Evolutionary conservation across 2,888 invertebrate species (phyloP), one percentile per base, ranked within the genome.

Genomic region (Heliconius charithonia): DNA sequence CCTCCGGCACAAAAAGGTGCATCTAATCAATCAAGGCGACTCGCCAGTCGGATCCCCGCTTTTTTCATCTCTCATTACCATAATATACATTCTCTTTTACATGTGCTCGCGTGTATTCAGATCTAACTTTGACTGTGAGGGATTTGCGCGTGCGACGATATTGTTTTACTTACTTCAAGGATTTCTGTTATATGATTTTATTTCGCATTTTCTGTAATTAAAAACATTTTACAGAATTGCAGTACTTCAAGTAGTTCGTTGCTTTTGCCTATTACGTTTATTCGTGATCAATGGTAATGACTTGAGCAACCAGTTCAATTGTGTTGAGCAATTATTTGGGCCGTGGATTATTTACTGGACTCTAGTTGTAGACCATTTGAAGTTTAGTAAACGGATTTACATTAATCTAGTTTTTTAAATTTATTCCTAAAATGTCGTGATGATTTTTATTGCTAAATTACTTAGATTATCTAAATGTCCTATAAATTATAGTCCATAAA

Each of bases 161-260:
- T 93, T 91, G 92, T 92, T 92, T 91, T 86, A 86, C 85, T 89
- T 91, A 93, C 92, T 92, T 92, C 92, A n/a, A 92, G 90, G 90
- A 93, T 94, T 93, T 91, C 90, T 89, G 87, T 89, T 85, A 25
- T 83, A 32, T 4, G 88, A 82, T 83, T 81, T 80, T 80, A 83
- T 84, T 83, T 82, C 62, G 76, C 81, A 75, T 81, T 80, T 82
- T 71, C 56, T 63, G 62, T 78, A 78, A 79, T 71, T 79, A 73
- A 25, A 65, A 7, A 76, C 62, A 25, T 81, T 83, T 82, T 79
- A 80, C 81, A 80, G 79, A 80, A 27, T 80, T 81, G 76, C 77
- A 75, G 75, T 63, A 74, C 76, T 77, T 73, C 71, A 76, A 71
- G 76, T 73, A 45, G 75, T 76, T 79, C 63, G 71, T 79, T 80